A percentile compares a stretch with the other conserved stretches of the same genome.
Evolutionary conservation across 2,113 vertebrate genomes (phyloP).

Genomic region (Ageneiosus marmoratus): DNA sequence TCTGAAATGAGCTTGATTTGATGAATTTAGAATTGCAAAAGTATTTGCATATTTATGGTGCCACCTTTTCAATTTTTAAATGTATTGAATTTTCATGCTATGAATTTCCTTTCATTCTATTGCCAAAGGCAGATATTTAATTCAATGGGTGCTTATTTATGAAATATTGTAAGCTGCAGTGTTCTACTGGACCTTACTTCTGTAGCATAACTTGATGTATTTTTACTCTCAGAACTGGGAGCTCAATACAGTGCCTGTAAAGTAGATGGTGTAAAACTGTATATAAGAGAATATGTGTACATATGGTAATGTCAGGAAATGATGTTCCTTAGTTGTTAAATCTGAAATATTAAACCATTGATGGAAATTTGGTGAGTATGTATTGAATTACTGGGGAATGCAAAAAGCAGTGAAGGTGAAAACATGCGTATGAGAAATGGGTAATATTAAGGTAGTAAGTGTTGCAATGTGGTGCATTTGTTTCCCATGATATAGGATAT

Average conservation of each 20-base stretch:
- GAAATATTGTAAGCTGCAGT: constrained; percentile 47
- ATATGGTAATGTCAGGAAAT: constrained; percentile 30
- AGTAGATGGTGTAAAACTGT: constrained; percentile 55
- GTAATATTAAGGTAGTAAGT: too few species aligned
- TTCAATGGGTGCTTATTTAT: constrained; percentile 63
- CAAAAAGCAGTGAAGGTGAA: too few species aligned
- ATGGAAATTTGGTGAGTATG: background rate
- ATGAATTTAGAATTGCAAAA: constrained; percentile 40
- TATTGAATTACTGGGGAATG: background rate
- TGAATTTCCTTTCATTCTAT: constrained; percentile 53
- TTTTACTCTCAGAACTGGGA: constrained; percentile 7
- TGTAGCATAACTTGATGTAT: constrained; percentile 39
- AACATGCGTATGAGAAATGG: too few species aligned
- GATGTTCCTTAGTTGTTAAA: background rate
- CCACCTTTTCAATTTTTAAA: constrained; percentile 55
- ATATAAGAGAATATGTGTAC: constrained; percentile 51
- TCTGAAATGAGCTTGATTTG: constrained; percentile 28
- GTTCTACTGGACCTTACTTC: constrained; percentile 31
- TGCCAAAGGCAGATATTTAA: constrained; percentile 72
- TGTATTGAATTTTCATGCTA: constrained; percentile 48
- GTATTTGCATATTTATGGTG: constrained; percentile 67
- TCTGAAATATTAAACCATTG: constrained; percentile 36
- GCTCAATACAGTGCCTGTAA: constrained; percentile 16
- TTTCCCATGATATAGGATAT: too few species aligned
- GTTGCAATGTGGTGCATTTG: too few species aligned